Evolutionary conservation across 2,113 vertebrate genomes (phyloP), one percentile per base, ranked within the genome.

Genomic region (Hippolais icterina): DNA sequence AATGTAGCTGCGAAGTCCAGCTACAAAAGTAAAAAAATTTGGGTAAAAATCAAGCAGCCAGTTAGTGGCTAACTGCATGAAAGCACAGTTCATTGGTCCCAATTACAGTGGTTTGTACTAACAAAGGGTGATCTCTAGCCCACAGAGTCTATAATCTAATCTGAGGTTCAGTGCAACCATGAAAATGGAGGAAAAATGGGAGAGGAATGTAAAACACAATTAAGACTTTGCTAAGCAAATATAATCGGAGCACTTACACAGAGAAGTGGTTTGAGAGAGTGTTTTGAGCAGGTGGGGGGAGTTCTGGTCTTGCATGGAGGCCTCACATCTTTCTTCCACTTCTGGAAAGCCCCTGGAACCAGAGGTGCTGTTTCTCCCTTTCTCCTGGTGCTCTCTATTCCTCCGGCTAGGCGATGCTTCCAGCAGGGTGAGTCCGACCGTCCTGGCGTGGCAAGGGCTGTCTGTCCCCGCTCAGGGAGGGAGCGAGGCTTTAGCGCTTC

Each of bases 101-200:
- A 37, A 0, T 59, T 31, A 81, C 49, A 41, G 57, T 0, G 1
- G 47, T 35, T 50, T n/a, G 35, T 33, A 21, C 27, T 47, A 72
- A 88, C 63, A 44, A 77, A 65, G 68, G 68, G 42, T 66, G 63
- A 89, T 85, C 24, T 89, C 68, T 59, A 61, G 50, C 42, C 70
- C 1, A 0, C 25, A 1, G 50, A 84, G 52, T 13, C 46, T n/a
- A 15, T 78, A 89, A 93, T 81, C 46, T 59, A 59, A 91, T 66
- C 76, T 44, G 57, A 89, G 86, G 82, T 52, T 64, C 69, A 75
- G 80, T 25, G 47, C 52, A 21, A 39, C 82, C 56, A 50, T 33
- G 60, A 95, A 77, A 92, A 85, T 15, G 54, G 52, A 80, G 71
- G 52, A n/a, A 72, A 72, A 93, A 83, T 8, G 39, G 69, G 44